phyloP scores from a whole-genome alignment of 2,797 vertebrate species.

The Aulostomus chinensis region DNA sequence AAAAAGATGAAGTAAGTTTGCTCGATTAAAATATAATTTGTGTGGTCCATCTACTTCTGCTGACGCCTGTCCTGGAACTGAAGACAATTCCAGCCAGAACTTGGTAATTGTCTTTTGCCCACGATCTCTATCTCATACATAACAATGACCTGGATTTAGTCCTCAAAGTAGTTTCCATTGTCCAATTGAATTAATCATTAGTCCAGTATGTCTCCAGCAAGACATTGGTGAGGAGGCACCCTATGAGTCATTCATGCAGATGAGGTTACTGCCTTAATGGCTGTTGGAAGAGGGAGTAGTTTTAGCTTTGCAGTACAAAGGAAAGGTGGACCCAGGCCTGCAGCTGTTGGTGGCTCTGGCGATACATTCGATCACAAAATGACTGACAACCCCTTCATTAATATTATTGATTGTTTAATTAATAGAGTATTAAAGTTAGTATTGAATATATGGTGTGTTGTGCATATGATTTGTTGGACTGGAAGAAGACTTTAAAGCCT shows the following conservation, averaged over 20 bases:
- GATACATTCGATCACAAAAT: neutral
- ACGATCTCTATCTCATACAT: conserved; percentile 32
- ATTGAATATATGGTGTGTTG: too few relatives aligned
- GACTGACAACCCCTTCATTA: neutral
- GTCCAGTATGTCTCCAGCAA: conserved; percentile 24
- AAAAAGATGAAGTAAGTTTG: too few relatives aligned
- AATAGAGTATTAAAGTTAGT: too few relatives aligned
- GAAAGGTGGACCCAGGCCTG: neutral
- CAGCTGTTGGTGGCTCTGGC: neutral
- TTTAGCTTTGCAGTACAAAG: conserved; percentile 8
- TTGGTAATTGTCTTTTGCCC: conserved; percentile 9
- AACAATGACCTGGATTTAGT: conserved; percentile 24
- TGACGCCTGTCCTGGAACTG: neutral
- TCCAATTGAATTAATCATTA: conserved; percentile 41
- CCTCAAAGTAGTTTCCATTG: conserved; percentile 36
- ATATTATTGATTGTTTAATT: neutral
- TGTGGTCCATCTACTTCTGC: too few relatives aligned
- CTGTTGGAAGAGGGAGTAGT: conserved; percentile 33
- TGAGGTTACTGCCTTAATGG: conserved; percentile 34
- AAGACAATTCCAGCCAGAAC: neutral
- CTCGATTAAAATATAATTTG: too few relatives aligned
- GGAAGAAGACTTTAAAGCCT: too few relatives aligned
- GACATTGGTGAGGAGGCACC: conserved; percentile 10
- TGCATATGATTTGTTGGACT: too few relatives aligned
- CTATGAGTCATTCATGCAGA: conserved; percentile 24